Evolutionary conservation across 30 jellyfish, hydroid and myxozoan genomes (phyloP).

Genomic region (Sanderia malayensis): DNA sequence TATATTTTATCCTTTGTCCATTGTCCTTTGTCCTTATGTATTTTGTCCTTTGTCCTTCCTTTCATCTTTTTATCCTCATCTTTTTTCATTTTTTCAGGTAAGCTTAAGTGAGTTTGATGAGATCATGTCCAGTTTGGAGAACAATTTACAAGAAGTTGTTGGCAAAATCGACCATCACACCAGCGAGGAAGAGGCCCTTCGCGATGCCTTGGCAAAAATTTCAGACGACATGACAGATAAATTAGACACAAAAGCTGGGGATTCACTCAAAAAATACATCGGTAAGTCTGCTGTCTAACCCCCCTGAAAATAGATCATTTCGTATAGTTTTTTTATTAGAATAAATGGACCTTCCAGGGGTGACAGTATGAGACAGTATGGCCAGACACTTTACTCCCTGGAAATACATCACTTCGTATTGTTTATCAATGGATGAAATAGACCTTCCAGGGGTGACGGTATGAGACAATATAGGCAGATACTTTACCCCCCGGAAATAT

Average conservation of each 20-base stretch:
- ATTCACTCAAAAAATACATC: slow-evolving; percentile 55
- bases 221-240: slow-evolving; percentile 47
- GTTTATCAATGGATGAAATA: not conserved
- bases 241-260: slow-evolving; percentile 62
- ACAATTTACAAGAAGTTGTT: slow-evolving; percentile 45
- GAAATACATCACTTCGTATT: no score
- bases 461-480: no score
- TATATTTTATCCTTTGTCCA: no score
- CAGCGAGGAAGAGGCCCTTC: slow-evolving; percentile 46
- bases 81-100: slow-evolving; percentile 32
- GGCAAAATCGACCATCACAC: slow-evolving; percentile 53
- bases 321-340: no score
- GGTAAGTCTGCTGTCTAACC: no score
- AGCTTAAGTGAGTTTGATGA: slow-evolving; percentile 66
- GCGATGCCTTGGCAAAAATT: slow-evolving; percentile 51
- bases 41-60: no score
- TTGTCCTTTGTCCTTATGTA: no score
- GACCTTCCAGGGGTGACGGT: not conserved
- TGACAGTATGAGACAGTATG: no score
- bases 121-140: slow-evolving; percentile 35
- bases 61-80: no score
- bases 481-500: not conserved
- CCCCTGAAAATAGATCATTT: no score
- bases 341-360: no score
- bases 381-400: no score